Evolutionary conservation across 2,888 invertebrate species (phyloP), one percentile per base, ranked within the genome.

Genomic region (Protonemura montana): DNA sequence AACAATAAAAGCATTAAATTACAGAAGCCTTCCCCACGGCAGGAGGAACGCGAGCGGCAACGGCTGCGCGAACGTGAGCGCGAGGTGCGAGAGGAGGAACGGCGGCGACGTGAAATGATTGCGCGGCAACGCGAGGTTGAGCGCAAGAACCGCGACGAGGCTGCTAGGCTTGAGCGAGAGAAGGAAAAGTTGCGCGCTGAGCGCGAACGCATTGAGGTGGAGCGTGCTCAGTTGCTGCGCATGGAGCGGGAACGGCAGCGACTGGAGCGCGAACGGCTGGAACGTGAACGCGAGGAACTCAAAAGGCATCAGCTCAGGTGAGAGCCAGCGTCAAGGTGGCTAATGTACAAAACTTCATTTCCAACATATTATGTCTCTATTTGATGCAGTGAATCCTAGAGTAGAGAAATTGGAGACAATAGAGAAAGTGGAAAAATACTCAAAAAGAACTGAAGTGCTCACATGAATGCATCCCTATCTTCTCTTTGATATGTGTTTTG

Each of bases 191-290:
- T 97, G 88, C 94, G 96, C 82, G 92, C 96, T 21, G 98, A 98
- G 91, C 94, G 97, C 28, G 97, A 97, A 89, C 95, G 95, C 89
- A 95, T 98, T 86, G 98, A 98, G 90, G 94, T 96, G 1, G 97
- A 98, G 90, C 97, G 97, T 91, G 95, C 96, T 25, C 97, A 98
- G 90, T 91, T 98, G 29, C 92, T 98, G 88, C 94, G 96, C 85
- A 91, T 97, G 88, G 97, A 98, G 90, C 93, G 97, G 25, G 98
- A 98, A 90, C 94, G 97, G 84, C 97, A 97, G 90, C 94, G 96
- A 83, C 89, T 94, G 85, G 95, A 95, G 89, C 91, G 93, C 2
- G 93, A 93, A 89, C 90, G 91, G 85, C 89, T 92, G 59, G 91
- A 91, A 87, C 88, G 95, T 89, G 98, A 98, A 90, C 94, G 97